Conservation (phyloP, 2,113 vertebrate species). For the Sylvietta virens region DNA sequence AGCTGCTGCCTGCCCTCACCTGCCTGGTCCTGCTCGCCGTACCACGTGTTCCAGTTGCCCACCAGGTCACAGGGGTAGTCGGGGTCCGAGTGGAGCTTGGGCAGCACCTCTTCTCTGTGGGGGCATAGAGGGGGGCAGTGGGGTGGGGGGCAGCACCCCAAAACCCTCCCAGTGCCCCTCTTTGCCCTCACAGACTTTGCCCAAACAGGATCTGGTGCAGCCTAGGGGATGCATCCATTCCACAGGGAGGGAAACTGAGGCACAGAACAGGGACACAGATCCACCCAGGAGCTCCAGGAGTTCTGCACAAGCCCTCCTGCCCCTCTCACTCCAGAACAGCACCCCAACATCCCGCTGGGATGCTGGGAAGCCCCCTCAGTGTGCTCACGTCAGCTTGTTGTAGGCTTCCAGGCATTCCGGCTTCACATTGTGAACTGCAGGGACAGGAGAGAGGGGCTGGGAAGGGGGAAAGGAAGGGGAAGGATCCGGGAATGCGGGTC, state of each 20-base stretch:
- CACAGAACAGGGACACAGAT: background rate
- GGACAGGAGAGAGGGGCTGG: constrained; percentile 1
- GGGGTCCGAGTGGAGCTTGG: constrained; percentile 80
- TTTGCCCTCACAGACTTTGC: background rate
- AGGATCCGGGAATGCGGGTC: accelerated
- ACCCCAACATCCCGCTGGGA: accelerated
- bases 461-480: too few relatives aligned
- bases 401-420: constrained; percentile 90
- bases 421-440: constrained; percentile 93
- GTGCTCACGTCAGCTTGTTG: constrained; percentile 88
- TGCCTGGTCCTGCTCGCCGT: constrained; percentile 95
- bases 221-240: accelerated
- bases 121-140: background rate
- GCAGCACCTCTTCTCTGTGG: constrained; percentile 84
- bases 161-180: background rate
- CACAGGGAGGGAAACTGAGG: background rate
- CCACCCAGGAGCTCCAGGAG: background rate
- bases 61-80: constrained; percentile 91
- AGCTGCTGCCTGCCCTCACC: constrained; percentile 66
- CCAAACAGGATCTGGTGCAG: too few relatives aligned
- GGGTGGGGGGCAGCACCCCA: background rate
- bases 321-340: background rate
- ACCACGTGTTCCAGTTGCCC: constrained; percentile 98
- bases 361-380: accelerated
- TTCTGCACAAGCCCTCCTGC: background rate